A percentile compares a stretch with the other conserved stretches of the same genome.
phyloP scores from a whole-genome alignment of 2,797 vertebrate genomes.

The Anniella stebbinsi region DNA sequence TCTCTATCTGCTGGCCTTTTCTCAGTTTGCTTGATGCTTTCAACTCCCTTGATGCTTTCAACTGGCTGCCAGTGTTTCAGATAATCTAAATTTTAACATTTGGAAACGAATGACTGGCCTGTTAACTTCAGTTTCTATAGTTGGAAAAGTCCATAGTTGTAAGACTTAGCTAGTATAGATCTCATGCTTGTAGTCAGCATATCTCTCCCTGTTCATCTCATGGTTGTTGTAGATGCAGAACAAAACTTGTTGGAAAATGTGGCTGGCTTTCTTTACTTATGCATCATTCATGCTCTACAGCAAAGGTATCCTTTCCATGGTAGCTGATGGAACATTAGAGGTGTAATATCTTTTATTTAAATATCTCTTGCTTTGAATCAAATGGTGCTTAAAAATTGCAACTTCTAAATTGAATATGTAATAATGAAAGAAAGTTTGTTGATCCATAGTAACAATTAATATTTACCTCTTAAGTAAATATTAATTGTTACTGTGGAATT shows the following conservation, averaged over 20 bases:
- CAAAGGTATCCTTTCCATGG: background rate
- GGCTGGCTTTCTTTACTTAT: background rate
- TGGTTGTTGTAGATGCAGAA: background rate
- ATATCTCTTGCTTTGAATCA: too few relatives aligned
- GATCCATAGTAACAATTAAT: background rate
- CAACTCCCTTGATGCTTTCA: background rate
- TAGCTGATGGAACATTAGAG: background rate
- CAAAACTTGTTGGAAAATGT: background rate
- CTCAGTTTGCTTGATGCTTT: background rate
- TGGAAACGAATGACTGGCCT: too few relatives aligned
- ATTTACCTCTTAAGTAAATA: background rate
- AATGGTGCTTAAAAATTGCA: background rate
- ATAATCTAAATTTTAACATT: background rate
- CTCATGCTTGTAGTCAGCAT: background rate
- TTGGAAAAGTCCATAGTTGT: background rate
- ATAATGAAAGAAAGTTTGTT: background rate
- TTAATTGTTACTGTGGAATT: too few relatives aligned
- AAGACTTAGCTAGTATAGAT: background rate
- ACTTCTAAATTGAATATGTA: too few relatives aligned
- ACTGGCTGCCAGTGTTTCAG: background rate
- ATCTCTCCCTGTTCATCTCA: background rate
- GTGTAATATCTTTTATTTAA: background rate
- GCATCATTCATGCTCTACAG: background rate
- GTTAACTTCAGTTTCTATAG: background rate
- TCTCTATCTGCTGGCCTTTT: background rate